Conservation (phyloP, 2,113 vertebrate species). For the Salvelinus alpinus region DNA sequence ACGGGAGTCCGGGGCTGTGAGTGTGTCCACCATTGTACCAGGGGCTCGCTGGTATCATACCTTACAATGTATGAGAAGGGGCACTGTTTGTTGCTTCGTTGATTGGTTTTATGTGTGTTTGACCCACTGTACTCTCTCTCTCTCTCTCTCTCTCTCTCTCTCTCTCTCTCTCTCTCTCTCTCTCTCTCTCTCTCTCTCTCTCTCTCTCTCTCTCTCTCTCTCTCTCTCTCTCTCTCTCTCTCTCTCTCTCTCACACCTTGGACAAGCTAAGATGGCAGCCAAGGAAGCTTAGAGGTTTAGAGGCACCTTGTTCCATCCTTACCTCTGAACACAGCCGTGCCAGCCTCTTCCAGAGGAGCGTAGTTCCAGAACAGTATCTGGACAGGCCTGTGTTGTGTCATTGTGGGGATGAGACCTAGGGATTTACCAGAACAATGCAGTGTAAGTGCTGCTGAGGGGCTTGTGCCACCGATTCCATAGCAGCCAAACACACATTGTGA, state of each 20-base stretch:
- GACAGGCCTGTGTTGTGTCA: constrained; percentile 7
- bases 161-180: too few species aligned
- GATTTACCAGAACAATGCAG: constrained; percentile 17
- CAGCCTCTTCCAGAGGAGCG: background rate
- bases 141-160: too few species aligned
- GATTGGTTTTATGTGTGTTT: background rate
- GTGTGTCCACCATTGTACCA: constrained; percentile 18
- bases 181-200: background rate
- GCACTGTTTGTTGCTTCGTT: background rate
- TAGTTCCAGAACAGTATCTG: background rate
- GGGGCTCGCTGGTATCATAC: constrained; percentile 42
- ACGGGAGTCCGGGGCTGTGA: constrained; percentile 37
- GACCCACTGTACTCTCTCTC: too few species aligned
- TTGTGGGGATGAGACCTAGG: constrained; percentile 9
- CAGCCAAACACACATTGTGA: background rate
- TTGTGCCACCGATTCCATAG: background rate
- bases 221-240: background rate
- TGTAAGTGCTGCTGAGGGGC: constrained; percentile 21
- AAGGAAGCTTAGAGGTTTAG: constrained; percentile 14
- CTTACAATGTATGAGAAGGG: background rate
- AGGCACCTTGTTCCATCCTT: constrained; percentile 18
- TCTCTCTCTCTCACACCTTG: background rate
- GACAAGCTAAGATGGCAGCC: constrained; percentile 22
- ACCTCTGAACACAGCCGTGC: constrained; percentile 26
- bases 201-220: background rate